Conservation (phyloP, 2,888 invertebrate genomes). For the Galerucella calmariensis region DNA sequence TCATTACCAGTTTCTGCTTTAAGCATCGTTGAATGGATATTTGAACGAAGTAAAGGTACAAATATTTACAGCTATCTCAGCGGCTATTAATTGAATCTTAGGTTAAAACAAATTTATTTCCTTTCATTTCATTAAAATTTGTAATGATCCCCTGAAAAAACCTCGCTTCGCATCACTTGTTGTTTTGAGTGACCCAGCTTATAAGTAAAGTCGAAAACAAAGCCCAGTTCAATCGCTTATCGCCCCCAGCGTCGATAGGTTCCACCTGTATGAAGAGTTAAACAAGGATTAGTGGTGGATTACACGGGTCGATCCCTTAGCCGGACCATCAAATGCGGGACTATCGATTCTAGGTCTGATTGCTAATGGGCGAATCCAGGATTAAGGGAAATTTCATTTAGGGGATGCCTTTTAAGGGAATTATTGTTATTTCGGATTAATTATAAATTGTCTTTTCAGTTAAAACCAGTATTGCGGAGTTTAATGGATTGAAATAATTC, state of each 20-base stretch:
- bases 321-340: not conserved
- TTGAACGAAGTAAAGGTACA: not conserved
- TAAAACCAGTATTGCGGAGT: slow-evolving; percentile 2
- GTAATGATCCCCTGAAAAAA: no score
- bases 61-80: not conserved
- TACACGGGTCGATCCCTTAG: slow-evolving; percentile 27
- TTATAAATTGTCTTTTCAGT: slow-evolving; percentile 7
- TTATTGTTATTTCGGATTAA: slow-evolving; percentile 15
- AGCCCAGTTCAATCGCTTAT: not conserved
- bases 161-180: not conserved
- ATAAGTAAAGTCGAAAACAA: not conserved
- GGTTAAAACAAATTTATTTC: no score
- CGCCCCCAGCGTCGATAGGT: slow-evolving; percentile 2
- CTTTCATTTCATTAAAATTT: no score
- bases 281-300: slow-evolving; percentile 25
- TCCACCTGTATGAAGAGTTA: slow-evolving; percentile 24
- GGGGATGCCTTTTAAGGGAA: slow-evolving; percentile 3
- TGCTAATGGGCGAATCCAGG: slow-evolving; percentile 23
- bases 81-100: not conserved
- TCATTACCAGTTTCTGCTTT: not conserved
- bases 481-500: not conserved
- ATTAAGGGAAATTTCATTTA: slow-evolving; percentile 29
- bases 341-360: slow-evolving; percentile 23
- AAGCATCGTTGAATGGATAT: not conserved
- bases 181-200: no score